Base-by-base conservation (phyloP, 2,888 invertebrate genomes). In the Ptilodon capucinus region DNA sequence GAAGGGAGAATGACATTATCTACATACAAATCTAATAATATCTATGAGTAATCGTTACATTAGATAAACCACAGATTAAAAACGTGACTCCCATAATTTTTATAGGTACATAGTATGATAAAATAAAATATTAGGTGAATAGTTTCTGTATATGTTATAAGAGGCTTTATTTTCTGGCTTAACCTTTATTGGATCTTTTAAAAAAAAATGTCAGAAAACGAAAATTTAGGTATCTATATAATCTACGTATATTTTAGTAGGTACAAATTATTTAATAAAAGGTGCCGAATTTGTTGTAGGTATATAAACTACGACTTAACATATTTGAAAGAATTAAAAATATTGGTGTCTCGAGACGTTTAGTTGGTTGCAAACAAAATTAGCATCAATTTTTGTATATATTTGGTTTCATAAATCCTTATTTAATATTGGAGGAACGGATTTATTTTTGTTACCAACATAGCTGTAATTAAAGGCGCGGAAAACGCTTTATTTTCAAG, bases 51-150 rank as follows among this genome's bases (percentile, higher is more conserved):
- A 30, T 32, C 16, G 51, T 52, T 50, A 17, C 38, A 40, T 49
- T n/a, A 46, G 54, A 57, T 64, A 57, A 46, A 45, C 42, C 54
- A 64, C 53, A 51, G 35, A 53, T 38, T 19, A 48, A 23, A 48
- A 57, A 62, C 51, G 54, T 64, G 57, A 54, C 50, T 59, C 50
- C 57, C 54, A 48, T 47, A 34, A 16, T 46, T 48, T 51, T 49
- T 42, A 45, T 38, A 43, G 45, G 34, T 28, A 6, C 40, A 50
- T 30, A 36, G 13, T 51, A 46, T 56, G 38, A 41, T 40, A 40
- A 39, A 51, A 42, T n/a, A n/a, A n/a, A n/a, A 46, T 47, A 57
- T 50, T 38, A 41, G 44, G 36, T 48, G 30, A 34, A 32, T 45
- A 43, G 46, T 60, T 43, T 38, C 34, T 48, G 36, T 35, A 54